Evolutionary conservation across 2,797 vertebrate species (phyloP), one percentile per base, ranked within the genome.

Genomic region (Protonibea diacanthus): DNA sequence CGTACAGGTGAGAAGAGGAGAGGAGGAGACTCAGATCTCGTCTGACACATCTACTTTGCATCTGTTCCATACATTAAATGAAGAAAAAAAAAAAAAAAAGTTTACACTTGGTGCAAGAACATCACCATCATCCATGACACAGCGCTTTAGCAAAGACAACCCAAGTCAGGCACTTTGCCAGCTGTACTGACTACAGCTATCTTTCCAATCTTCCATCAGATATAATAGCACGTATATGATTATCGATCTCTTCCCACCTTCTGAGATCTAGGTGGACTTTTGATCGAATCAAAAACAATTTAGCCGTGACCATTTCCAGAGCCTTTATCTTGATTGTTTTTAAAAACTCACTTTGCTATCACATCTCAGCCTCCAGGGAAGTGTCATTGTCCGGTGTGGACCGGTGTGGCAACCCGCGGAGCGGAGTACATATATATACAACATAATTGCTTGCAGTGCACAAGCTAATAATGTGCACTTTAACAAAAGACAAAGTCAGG

Each of bases 381-480:
- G 60, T 75, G 65, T 87, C 51, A 58, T 67, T 44, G 70, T 88
- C 77, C 77, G 57, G 11, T 6, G 20, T 18, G 60, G 66, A 68
- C 56, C 62, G n/a, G n/a, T n/a, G n/a, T n/a, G n/a, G n/a, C n/a
- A n/a, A n/a, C 67, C 61, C 42, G 33, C 82, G 67, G 66, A 71
- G 47, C 62, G 20, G 11, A 74, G 38, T 66, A 72, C 56, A 77
- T 67, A 66, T 66, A 72, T 58, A 77, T 64, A 66, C 59, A 57
- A 44, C 20, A 8, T 75, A 80, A 91, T 83, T 83, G 57, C 78
- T 71, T 45, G 38, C 76, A 61, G 70, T 20, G 56, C 72, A 74
- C 55, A 76, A 57, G 49, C 74, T 79, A 86, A 89, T 89, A 86
- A 82, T 83, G 68, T 78, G 71, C 80, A 82, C 73, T 88, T 84